These are phyloP conservation scores for Lanius ludovicianus DNA, from an alignment of 2,113 vertebrate species.

Conservation along the genomic window DNA sequence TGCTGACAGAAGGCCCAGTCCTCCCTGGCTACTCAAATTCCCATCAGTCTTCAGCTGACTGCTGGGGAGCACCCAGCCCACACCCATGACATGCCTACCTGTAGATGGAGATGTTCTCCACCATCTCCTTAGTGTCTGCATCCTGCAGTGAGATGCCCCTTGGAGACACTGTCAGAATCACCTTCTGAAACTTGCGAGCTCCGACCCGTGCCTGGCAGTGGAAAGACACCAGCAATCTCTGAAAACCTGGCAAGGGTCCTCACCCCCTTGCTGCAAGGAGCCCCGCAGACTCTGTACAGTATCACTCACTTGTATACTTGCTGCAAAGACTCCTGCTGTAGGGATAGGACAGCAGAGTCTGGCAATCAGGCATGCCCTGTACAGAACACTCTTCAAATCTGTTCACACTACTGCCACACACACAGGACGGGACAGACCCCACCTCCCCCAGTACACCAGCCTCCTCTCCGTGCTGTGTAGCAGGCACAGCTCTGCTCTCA, in stretches of 20 bases:
- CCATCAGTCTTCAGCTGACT: not conserved
- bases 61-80: not conserved
- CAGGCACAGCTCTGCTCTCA: not conserved
- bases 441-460: not conserved
- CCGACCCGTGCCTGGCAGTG: constrained; percentile 80
- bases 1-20: not conserved
- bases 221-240: not conserved
- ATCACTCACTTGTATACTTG: not conserved
- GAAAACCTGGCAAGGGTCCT: not conserved
- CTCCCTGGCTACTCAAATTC: not conserved
- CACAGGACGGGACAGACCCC: not conserved
- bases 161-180: constrained; percentile 85
- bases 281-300: not conserved
- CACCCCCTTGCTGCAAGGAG: not conserved
- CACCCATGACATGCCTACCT: constrained; percentile 60
- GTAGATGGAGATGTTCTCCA: constrained; percentile 90
- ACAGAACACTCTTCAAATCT: not conserved
- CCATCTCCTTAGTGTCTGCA: constrained; percentile 81
- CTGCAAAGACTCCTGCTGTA: not conserved
- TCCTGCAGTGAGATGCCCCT: constrained; percentile 87
- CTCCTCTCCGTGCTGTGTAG: not conserved
- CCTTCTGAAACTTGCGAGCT: constrained; percentile 88
- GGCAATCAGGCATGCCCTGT: not conserved
- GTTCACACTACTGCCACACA: not conserved
- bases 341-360: not conserved